These are phyloP conservation scores for Pristiophorus japonicus DNA, from an alignment of 2,113 vertebrate genomes.

Conservation along the genomic window DNA sequence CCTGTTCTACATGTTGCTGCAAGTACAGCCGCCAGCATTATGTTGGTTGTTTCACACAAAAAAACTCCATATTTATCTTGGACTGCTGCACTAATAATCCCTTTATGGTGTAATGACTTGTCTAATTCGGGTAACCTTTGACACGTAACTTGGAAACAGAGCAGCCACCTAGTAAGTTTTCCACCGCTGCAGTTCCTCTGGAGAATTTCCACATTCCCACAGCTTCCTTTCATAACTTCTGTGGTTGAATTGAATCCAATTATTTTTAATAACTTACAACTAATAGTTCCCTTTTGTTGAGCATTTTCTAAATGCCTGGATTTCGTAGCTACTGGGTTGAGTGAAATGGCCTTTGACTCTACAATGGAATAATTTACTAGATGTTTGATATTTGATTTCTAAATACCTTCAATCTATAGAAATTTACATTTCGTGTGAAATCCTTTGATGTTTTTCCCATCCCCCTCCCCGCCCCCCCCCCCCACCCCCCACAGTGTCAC, in stretches of 20 bases:
- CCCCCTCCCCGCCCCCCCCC: no score
- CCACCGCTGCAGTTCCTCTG: not conserved
- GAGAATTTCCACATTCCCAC: not conserved
- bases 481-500: no score
- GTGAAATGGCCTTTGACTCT: not conserved
- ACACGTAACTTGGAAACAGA: not conserved
- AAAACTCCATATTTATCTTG: not conserved
- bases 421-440: not conserved
- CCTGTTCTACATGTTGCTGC: not conserved
- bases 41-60: not conserved
- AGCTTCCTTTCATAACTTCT: constrained; percentile 6
- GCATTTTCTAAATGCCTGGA: not conserved
- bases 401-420: not conserved
- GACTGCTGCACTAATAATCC: not conserved
- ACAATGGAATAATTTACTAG: not conserved
- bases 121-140: constrained; percentile 32
- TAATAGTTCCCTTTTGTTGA: not conserved
- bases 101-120: not conserved
- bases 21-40: not conserved
- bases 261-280: constrained; percentile 17
- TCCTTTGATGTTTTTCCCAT: not conserved
- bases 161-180: constrained; percentile 14
- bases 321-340: not conserved
- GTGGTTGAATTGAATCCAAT: constrained; percentile 18
- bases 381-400: not conserved